These are phyloP conservation scores for Exephanes ischioxanthus DNA, from an alignment of 2,888 invertebrate species.

Conservation along the genomic window DNA sequence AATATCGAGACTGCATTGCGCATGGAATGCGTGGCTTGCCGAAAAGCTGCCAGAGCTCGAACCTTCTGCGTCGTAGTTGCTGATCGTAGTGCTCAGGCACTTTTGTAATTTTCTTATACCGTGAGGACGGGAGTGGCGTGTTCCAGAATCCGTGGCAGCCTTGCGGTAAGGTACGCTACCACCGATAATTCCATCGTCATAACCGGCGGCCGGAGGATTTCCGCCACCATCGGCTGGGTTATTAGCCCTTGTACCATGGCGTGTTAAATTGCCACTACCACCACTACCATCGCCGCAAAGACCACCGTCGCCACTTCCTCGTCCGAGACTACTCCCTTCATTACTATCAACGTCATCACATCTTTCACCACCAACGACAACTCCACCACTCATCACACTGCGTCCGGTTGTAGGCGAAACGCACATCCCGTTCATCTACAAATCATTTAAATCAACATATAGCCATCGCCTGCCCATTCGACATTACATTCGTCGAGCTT, in stretches of 20 bases:
- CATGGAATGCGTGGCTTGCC: slow-evolving; percentile 77
- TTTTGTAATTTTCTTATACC: slow-evolving; percentile 97
- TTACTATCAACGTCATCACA: slow-evolving; percentile 76
- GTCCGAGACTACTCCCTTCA: slow-evolving; percentile 71
- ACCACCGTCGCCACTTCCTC: slow-evolving; percentile 73
- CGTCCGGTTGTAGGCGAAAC: slow-evolving; percentile 88
- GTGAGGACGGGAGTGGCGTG: slow-evolving; percentile 96
- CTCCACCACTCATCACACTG: slow-evolving; percentile 76
- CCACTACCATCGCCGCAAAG: slow-evolving; percentile 76
- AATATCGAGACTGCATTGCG: slow-evolving; percentile 82
- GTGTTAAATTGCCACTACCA: slow-evolving; percentile 64
- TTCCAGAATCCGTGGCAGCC: slow-evolving; percentile 73
- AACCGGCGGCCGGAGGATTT: slow-evolving; percentile 28
- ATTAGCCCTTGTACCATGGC: slow-evolving; percentile 66
- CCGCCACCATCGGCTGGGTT: slow-evolving; percentile 57
- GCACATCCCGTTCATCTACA: slow-evolving; percentile 93
- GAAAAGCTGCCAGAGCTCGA: slow-evolving; percentile 84
- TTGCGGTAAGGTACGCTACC: slow-evolving; percentile 76
- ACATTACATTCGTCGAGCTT: slow-evolving; percentile 5
- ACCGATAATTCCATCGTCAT: slow-evolving; percentile 68
- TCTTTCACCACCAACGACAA: slow-evolving; percentile 71
- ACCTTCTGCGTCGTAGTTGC: slow-evolving; percentile 90
- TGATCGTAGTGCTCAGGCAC: slow-evolving; percentile 94
- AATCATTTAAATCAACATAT: slow-evolving; percentile 78
- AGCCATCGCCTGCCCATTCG: slow-evolving; percentile 12